Conservation (phyloP, 2,888 invertebrate species). For the Hybos culiciformis region DNA sequence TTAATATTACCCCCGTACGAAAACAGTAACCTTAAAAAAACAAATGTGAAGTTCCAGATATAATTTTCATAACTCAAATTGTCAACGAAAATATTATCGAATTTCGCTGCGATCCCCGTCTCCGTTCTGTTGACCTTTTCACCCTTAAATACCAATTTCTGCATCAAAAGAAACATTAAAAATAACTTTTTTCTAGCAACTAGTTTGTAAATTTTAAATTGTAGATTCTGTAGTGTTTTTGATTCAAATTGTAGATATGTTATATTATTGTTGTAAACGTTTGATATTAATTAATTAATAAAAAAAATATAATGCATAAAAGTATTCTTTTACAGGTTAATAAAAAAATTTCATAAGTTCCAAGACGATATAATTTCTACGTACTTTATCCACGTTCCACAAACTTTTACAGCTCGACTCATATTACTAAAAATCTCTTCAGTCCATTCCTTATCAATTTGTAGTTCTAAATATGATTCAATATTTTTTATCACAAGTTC, state of each 20-base stretch:
- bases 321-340: background rate
- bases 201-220: too few relatives aligned
- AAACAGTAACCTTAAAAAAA: too few relatives aligned
- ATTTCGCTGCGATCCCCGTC: too few relatives aligned
- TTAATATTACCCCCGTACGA: too few relatives aligned
- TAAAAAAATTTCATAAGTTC: background rate
- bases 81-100: too few relatives aligned
- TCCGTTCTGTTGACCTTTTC: too few relatives aligned
- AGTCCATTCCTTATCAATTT: constrained; percentile 27
- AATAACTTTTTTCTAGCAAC: too few relatives aligned
- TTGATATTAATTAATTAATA: background rate
- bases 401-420: constrained; percentile 42
- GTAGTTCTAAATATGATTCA: constrained; percentile 27
- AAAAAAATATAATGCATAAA: background rate
- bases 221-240: too few relatives aligned
- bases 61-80: too few relatives aligned
- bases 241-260: background rate
- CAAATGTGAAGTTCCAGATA: too few relatives aligned
- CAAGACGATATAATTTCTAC: constrained; percentile 26
- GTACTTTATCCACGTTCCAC: constrained; percentile 47
- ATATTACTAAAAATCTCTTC: constrained; percentile 39
- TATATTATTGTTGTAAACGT: background rate
- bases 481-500: constrained; percentile 30
- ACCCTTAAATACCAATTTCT: too few relatives aligned
- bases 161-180: too few relatives aligned